A percentile compares a stretch with the other conserved stretches of the same genome.
Evolutionary conservation across 2,113 vertebrate genomes (phyloP).

Genomic region (Cavia porcellus): DNA sequence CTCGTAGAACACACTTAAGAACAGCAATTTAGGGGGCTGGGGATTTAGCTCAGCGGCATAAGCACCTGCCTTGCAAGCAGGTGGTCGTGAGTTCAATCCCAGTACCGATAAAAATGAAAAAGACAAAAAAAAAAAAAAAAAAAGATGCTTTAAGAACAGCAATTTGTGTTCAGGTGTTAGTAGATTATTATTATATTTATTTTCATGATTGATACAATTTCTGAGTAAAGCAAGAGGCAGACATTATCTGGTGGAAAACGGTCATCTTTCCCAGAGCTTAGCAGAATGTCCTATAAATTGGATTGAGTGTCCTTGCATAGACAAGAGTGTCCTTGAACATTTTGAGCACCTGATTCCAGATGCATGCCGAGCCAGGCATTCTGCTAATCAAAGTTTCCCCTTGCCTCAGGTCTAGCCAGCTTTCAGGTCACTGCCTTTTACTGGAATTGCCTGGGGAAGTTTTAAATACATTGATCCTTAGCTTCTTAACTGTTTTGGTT

Average conservation of each 20-base stretch:
- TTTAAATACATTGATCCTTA: background rate
- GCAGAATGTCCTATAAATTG: background rate
- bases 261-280: background rate
- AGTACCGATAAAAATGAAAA: too few species aligned
- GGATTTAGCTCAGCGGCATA: too few species aligned
- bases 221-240: background rate
- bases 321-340: background rate
- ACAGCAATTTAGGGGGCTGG: background rate
- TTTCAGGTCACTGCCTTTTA: background rate
- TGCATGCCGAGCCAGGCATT: background rate
- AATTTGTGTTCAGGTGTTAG: background rate
- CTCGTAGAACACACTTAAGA: background rate
- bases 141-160: background rate
- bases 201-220: background rate
- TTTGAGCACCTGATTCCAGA: background rate
- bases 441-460: background rate
- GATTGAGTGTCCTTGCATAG: background rate
- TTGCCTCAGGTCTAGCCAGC: background rate
- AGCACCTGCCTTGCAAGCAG: too few species aligned
- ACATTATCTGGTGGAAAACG: background rate
- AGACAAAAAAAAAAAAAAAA: too few species aligned
- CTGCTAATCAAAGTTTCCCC: background rate
- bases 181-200: background rate
- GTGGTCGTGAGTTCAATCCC: too few species aligned
- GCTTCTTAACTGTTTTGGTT: background rate